Evolutionary conservation across 2,888 invertebrate species (phyloP), one percentile per base, ranked within the genome.

Genomic region (Phrixothrix hirtus): DNA sequence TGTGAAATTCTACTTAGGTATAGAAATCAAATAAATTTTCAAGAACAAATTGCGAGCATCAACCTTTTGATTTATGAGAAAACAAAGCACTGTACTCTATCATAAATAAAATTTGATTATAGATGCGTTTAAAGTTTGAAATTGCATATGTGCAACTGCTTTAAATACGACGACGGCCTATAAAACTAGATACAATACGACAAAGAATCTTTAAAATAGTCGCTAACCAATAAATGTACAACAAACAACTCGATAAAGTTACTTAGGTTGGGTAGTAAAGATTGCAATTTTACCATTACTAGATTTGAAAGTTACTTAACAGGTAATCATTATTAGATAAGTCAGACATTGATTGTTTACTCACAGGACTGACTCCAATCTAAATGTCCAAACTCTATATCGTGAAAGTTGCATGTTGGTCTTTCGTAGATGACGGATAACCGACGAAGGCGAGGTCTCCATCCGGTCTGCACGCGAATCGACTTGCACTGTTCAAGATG

Each of bases 401-500:
- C 47, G 31, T 55, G 54, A 51, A 52, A 42, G 60, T 59, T 59
- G 60, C 61, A 59, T 52, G 59, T 35, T 15, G 56, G 41, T 12
- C 34, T 51, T 26, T 60, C 62, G 60, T 55, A 58, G 41, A 57
- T 54, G 43, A 60, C 59, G 46, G 59, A 55, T 38, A 57, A 31
- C 38, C 60, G 60, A 45, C 53, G 56, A 54, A 58, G 50, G 25
- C 53, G 50, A 45, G 59, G 57, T 57, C 57, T 54, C 60, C 57
- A 62, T 59, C 55, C 58, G 60, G 54, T 60, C 58, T 60, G 59
- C 56, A 63, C 61, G 60, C 62, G 62, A 59, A 62, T 57, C 34
- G 52, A 59, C 60, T 62, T 60, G 61, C 62, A 63, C 65, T 62
- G 63, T 39, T 65, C 63, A 60, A 65, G 63, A 61, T 63, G 63